A percentile compares a stretch with the other conserved stretches of the same genome.
phyloP scores from a whole-genome alignment of 1,140 invertebrate genomes.

The Drosophila gunungcola region DNA sequence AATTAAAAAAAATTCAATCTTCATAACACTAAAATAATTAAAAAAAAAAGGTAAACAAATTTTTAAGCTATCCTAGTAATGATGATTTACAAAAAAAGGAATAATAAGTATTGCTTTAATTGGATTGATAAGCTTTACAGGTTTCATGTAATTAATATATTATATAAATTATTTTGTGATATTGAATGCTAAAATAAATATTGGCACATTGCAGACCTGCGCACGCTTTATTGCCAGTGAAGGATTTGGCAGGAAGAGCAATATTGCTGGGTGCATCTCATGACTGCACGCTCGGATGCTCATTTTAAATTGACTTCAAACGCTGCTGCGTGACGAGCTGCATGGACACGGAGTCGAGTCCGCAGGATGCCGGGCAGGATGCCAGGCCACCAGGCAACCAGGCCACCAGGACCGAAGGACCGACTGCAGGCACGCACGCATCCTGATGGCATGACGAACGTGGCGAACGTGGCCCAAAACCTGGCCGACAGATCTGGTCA shows the following conservation, averaged over 20 bases:
- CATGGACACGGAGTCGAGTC: slow-evolving; percentile 63
- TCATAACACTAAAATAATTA: too few species aligned
- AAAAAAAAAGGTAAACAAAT: too few species aligned
- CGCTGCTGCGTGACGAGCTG: slow-evolving; percentile 79
- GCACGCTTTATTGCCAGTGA: slow-evolving; percentile 23
- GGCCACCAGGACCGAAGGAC: slow-evolving; percentile 24
- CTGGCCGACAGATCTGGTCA: slow-evolving; percentile 46
- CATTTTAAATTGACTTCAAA: slow-evolving; percentile 84
- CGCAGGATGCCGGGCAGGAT: slow-evolving; percentile 53
- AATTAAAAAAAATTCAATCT: too few species aligned
- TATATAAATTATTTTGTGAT: background rate
- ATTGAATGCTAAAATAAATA: background rate
- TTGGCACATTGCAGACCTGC: background rate
- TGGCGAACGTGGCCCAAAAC: slow-evolving; percentile 63
- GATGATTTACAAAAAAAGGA: too few species aligned
- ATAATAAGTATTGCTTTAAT: too few species aligned
- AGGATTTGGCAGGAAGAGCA: slow-evolving; percentile 9
- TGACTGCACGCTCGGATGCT: slow-evolving; percentile 81
- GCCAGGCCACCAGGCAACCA: slow-evolving; percentile 34
- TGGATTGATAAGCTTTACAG: too few species aligned
- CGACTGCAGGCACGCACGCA: slow-evolving; percentile 67
- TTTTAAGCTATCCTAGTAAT: too few species aligned
- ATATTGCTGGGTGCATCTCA: slow-evolving; percentile 62
- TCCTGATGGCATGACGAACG: slow-evolving; percentile 76
- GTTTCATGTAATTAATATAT: background rate